phyloP scores from a whole-genome alignment of 37 sponge, comb jelly and placozoan species.

The Mnemiopsis leidyi region DNA sequence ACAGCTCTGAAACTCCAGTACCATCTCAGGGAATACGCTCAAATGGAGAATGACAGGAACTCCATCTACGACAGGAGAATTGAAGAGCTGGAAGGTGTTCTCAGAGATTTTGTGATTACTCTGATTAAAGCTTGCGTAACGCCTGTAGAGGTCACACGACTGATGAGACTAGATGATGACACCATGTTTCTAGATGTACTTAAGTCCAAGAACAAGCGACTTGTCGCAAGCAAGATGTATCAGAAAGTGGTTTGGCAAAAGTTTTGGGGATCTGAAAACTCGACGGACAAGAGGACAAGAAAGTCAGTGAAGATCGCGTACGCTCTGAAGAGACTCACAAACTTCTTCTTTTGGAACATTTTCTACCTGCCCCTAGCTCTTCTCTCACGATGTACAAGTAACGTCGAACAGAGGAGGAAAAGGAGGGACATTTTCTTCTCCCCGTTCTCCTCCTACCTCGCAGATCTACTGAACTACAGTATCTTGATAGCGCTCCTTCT shows the following conservation, averaged over 20 bases:
- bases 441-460: slow-evolving; percentile 1
- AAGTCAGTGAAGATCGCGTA: neutral
- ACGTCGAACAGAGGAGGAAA: neutral
- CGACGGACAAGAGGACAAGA: neutral
- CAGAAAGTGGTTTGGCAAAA: neutral
- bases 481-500: neutral
- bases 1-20: slow-evolving; percentile 8
- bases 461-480: neutral
- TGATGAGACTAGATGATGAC: neutral
- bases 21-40: neutral
- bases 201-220: neutral
- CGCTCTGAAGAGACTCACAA: neutral
- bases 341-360: neutral
- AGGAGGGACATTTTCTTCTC: neutral
- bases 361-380: neutral
- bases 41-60: slow-evolving; percentile 4
- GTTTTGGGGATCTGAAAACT: neutral
- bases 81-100: neutral
- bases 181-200: slow-evolving; percentile 6
- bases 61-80: slow-evolving; percentile 24
- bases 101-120: neutral
- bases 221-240: neutral
- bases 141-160: neutral
- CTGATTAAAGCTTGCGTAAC: neutral
- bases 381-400: neutral